Conservation (phyloP, 1,140 invertebrate genomes). For the Drusus annulatus region DNA sequence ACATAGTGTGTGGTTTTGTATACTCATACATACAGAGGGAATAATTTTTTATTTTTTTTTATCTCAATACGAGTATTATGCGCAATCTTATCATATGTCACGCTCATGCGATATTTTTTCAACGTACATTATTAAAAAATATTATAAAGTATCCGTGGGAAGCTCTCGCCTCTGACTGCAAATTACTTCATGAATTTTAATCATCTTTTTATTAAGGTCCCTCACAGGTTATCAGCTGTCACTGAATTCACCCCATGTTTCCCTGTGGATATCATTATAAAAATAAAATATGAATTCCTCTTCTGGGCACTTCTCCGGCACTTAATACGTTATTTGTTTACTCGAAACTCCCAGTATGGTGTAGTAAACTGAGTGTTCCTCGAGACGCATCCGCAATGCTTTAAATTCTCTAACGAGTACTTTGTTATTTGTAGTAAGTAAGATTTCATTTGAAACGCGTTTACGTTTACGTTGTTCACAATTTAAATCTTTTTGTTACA, state of each 20-base stretch:
- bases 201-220: conserved; percentile 2
- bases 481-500: too few species aligned
- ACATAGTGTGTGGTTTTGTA: too few species aligned
- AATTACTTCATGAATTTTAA: conserved; percentile 32
- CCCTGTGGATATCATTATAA: conserved; percentile 26
- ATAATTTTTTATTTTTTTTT: too few species aligned
- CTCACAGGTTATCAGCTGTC: conserved; percentile 15
- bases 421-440: too few species aligned
- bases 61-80: too few species aligned
- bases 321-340: background rate
- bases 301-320: background rate
- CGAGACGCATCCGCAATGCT: background rate
- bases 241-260: conserved; percentile 9
- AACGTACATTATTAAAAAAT: too few species aligned
- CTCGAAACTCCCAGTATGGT: background rate
- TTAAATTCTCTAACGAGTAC: background rate
- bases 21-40: too few species aligned
- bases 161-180: background rate
- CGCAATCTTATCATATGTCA: too few species aligned
- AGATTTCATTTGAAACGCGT: too few species aligned
- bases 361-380: background rate
- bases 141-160: too few species aligned
- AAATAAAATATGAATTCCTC: conserved; percentile 28
- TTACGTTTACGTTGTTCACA: too few species aligned
- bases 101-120: too few species aligned